A percentile compares a stretch with the other conserved stretches of the same genome.
Evolutionary conservation across 2,113 vertebrate genomes (phyloP).

Genomic region (Balaeniceps rex): DNA sequence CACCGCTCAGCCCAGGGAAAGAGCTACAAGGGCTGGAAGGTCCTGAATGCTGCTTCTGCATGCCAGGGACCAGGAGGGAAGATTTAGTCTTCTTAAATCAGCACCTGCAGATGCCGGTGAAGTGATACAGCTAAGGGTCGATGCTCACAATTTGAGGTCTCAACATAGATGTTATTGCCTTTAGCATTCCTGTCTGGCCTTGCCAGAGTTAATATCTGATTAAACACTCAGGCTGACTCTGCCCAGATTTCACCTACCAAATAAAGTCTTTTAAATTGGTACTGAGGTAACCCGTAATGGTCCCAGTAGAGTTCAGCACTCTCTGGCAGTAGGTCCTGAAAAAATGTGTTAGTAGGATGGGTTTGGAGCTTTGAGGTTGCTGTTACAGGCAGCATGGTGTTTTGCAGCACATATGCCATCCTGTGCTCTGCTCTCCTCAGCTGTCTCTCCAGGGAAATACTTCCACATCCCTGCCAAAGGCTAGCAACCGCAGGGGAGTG

Average conservation of each 20-base stretch:
- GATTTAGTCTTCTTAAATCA: background rate
- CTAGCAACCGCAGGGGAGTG: background rate
- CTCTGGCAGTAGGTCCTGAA: background rate
- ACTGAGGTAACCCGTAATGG: background rate
- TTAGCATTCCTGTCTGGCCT: background rate
- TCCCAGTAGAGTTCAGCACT: background rate
- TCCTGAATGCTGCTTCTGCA: background rate
- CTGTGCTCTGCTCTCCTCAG: background rate
- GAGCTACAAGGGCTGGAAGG: background rate
- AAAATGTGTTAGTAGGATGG: background rate
- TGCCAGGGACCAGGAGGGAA: background rate
- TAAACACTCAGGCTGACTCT: background rate
- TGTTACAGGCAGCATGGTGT: background rate
- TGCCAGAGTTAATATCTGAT: background rate
- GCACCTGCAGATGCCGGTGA: background rate
- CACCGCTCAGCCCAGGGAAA: background rate
- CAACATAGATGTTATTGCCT: background rate
- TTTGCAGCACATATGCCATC: fast-evolving
- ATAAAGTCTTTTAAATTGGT: background rate
- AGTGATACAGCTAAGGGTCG: background rate
- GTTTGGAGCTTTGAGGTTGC: background rate
- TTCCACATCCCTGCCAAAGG: background rate
- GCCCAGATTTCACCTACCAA: background rate
- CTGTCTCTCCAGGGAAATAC: background rate
- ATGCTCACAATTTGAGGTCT: background rate